Conservation (phyloP, 2,797 vertebrate species). For the Steatocranus sp. region DNA sequence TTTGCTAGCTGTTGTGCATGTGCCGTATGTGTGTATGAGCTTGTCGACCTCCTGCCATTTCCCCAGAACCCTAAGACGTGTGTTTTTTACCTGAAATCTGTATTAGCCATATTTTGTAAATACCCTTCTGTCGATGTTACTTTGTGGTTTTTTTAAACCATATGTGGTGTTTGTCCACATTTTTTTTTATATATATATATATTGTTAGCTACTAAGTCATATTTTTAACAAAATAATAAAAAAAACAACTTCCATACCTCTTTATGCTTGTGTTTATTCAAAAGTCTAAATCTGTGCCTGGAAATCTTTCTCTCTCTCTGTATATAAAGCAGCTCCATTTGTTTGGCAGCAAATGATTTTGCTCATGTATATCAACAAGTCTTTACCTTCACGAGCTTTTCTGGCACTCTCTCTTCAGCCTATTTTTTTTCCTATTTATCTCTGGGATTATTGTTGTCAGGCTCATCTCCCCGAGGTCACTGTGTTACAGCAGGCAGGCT, state of each 20-base stretch:
- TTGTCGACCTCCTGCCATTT: conserved; percentile 22
- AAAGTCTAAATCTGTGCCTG: not conserved
- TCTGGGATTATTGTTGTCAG: conserved; percentile 39
- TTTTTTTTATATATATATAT: conserved; percentile 1
- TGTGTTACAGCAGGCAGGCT: conserved; percentile 43
- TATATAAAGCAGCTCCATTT: not conserved
- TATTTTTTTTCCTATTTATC: conserved; percentile 12
- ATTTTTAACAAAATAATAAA: conserved; percentile 69
- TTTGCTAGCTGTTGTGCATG: conserved; percentile 36
- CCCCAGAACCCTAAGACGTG: not conserved
- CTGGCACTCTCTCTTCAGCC: not conserved
- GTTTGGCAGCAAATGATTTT: not conserved
- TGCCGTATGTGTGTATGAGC: not conserved
- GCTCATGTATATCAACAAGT: not conserved
- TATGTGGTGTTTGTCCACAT: conserved; percentile 22
- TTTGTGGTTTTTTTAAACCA: conserved; percentile 26
- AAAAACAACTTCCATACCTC: conserved; percentile 17
- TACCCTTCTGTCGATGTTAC: conserved; percentile 35
- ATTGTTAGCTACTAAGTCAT: not conserved
- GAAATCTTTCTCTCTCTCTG: not conserved
- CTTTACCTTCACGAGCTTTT: not conserved
- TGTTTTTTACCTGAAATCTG: conserved; percentile 10
- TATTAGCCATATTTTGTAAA: conserved; percentile 63
- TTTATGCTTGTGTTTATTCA: not conserved
- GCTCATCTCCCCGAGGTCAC: conserved; percentile 56